Base-by-base conservation (phyloP, 2,113 vertebrate genomes). In the Pseudorasbora parva region DNA sequence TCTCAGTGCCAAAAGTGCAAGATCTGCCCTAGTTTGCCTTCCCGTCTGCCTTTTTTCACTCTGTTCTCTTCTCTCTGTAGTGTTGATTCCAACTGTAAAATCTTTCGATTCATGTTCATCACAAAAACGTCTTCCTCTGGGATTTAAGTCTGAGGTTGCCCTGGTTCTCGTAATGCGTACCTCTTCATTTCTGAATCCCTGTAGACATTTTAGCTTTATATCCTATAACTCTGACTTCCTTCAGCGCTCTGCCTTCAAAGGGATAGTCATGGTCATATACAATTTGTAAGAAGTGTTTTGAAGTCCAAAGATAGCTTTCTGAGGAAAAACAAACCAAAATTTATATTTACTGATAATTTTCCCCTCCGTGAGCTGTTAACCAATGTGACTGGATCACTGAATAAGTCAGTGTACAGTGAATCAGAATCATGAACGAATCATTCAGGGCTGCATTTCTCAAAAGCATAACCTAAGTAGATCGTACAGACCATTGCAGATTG, bases 11-110 rank as follows among this genome's bases (percentile, higher is more conserved):
- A 83, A 59, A 30, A 64, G 41, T 79, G 57, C 33, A 59, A 78
- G 75, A 45, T 78, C 21, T 79, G 77, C 23, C 77, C 59, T 64
- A 47, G 37, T 64, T 64, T 79, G 41, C 41, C 57, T 79, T 64
- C 43, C 12, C 21, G n/a, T 4, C n/a, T 41, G 54, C 4, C 21
- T 78, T 62, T 78, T 45, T 15, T 3, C 21, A 1, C 45, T 45
- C 41, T n/a, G 37, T 74, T 79, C 41, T 21, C 4, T 57, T 37
- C 30, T 41, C 2, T 37, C 51, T 37, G 19, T 37, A n/a, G 21
- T 47, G 59, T 21, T 45, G 59, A 33, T 30, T 49, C 59, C 8
- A 25, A 66, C 59, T 66, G 72, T 51, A 66, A 66, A 79, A 79
- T 51, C 77, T 30, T 47, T 79, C 11, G 2, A 49, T 79, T 79